Evolutionary conservation across 2,888 invertebrate species (phyloP), one percentile per base, ranked within the genome.

Genomic region (Steromphala cineraria): DNA sequence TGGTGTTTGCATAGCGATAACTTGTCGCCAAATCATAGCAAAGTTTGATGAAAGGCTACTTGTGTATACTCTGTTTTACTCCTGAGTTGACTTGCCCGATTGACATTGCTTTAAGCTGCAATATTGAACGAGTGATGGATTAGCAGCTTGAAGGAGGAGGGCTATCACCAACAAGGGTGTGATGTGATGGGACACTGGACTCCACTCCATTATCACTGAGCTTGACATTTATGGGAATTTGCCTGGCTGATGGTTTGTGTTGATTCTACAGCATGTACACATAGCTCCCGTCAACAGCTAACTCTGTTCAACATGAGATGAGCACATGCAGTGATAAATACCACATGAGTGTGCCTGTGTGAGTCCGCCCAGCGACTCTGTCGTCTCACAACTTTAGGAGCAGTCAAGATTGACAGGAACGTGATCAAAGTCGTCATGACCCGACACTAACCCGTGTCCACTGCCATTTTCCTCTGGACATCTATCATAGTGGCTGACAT

Each of bases 61-160:
- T 46, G 46, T 46, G 46, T 46, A 46, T 46, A 46, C 13, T 46
- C 10, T 46, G 46, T 46, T 46, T 46, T 46, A 46, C 46, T 46
- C 46, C 28, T 8, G 62, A 28, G 62, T 24, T 62, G 24, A 21
- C 28, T 62, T 24, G 21, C 62, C 5, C 24, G 62, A 28, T 62
- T 62, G 62, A 62, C 62, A 24, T 62, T 62, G 62, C 62, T 71
- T 36, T 15, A 36, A 40, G 71, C 71, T 71, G 36, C 28, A 71
- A 71, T 71, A 71, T 71, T 71, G 71, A 71, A 71, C 71, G n/a
- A 71, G 36, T 40, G 71, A 31, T 71, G 71, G 31, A 71, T 40
- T 40, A 71, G 17, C 36, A 15, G 36, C n/a, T 67, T 13, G 36
- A 8, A 8, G n/a, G 67, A 67, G 36, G 10, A 28, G 36, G 15